These are phyloP conservation scores for Dendrocincla tyrannina DNA, from an alignment of 2,797 vertebrate species.

Conservation along the genomic window DNA sequence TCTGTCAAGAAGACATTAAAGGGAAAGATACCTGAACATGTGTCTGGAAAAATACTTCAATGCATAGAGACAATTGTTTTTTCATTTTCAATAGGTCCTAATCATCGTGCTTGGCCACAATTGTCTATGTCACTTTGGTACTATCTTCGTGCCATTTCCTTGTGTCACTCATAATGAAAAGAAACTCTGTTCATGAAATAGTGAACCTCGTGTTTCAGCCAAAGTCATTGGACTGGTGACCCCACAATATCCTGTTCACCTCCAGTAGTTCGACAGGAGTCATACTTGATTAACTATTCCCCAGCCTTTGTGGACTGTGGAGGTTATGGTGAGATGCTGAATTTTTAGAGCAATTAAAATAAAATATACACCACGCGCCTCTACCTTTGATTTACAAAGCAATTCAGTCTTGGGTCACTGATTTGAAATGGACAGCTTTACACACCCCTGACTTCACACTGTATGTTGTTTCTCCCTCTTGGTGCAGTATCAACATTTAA, in stretches of 20 bases:
- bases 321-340: not conserved
- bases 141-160: not conserved
- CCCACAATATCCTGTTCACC: conserved; percentile 9
- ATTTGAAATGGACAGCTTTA: not conserved
- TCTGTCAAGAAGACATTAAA: conserved; percentile 10
- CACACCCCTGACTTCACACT: not conserved
- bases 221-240: not conserved
- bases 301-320: not conserved
- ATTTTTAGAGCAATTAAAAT: conserved; percentile 23
- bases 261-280: not conserved
- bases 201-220: not conserved
- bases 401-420: conserved; percentile 5
- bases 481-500: not conserved
- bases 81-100: not conserved
- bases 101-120: not conserved
- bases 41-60: not conserved
- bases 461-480: not conserved
- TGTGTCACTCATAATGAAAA: not conserved
- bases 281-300: conserved; percentile 13
- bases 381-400: not conserved
- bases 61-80: not conserved
- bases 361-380: not conserved
- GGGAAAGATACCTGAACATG: conserved; percentile 5
- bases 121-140: not conserved
- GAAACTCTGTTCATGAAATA: not conserved